Evolutionary conservation across 2,888 invertebrate genomes (phyloP).

Genomic region (Mantis religiosa): DNA sequence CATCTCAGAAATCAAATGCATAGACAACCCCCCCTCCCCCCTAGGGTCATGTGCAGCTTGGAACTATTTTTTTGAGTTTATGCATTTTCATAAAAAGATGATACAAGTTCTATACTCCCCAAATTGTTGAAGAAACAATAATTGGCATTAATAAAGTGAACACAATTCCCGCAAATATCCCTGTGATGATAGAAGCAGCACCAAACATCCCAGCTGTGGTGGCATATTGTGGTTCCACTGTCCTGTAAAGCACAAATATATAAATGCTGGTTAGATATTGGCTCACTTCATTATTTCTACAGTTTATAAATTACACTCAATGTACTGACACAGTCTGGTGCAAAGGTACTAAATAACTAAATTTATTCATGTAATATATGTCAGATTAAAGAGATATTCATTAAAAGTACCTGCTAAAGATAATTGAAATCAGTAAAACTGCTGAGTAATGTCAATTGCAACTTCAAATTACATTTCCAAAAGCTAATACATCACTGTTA

Average conservation of each 20-base stretch:
- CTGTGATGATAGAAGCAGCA: slow-evolving; percentile 85
- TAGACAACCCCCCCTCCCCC: not conserved
- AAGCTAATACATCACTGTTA: too few relatives aligned
- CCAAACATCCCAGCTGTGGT: slow-evolving; percentile 94
- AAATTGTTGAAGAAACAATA: slow-evolving; percentile 11
- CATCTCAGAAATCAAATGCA: not conserved
- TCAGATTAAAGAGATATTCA: too few relatives aligned
- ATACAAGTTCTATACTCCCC: not conserved
- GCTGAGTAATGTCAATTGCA: too few relatives aligned
- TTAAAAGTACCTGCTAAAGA: too few relatives aligned
- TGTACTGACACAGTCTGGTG: too few relatives aligned
- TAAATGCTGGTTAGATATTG: too few relatives aligned
- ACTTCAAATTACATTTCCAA: too few relatives aligned
- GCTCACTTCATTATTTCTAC: too few relatives aligned
- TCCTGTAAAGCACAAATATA: slow-evolving; percentile 51
- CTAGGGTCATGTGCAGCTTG: not conserved
- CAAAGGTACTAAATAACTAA: too few relatives aligned
- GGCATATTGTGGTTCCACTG: slow-evolving; percentile 76
- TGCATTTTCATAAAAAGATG: not conserved
- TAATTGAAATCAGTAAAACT: too few relatives aligned
- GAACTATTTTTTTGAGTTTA: not conserved
- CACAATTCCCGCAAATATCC: slow-evolving; percentile 78
- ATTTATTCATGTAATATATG: too few relatives aligned
- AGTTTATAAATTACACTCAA: too few relatives aligned
- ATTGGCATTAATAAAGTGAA: slow-evolving; percentile 57